Evolutionary conservation across 2,113 vertebrate genomes (phyloP).

Genomic region (Hucho hucho): DNA sequence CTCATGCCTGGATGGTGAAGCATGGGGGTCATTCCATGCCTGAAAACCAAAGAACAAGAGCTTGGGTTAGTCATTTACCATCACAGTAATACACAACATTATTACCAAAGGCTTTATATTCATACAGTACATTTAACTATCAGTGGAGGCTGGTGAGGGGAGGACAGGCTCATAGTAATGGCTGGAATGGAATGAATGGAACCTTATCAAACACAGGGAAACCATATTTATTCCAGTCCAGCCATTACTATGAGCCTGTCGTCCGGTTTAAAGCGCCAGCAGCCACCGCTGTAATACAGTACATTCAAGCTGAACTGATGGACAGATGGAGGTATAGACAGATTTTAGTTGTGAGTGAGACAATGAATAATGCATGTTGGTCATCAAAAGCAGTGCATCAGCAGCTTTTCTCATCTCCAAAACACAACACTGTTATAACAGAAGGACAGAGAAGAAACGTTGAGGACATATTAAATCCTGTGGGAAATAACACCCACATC

Average conservation of each 20-base stretch:
- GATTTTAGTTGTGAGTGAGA: not conserved
- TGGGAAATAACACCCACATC: not conserved
- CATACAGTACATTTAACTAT: not conserved
- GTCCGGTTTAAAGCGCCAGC: too few relatives aligned
- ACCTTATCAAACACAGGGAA: too few relatives aligned
- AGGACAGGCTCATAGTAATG: not conserved
- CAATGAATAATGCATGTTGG: not conserved
- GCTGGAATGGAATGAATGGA: not conserved
- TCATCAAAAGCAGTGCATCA: not conserved
- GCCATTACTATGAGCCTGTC: too few relatives aligned
- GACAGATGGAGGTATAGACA: not conserved
- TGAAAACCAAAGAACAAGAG: conserved; percentile 46
- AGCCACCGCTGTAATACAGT: too few relatives aligned
- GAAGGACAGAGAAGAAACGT: not conserved
- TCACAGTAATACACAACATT: not conserved
- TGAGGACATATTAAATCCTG: not conserved
- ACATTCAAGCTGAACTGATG: too few relatives aligned
- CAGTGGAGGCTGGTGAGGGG: too few relatives aligned
- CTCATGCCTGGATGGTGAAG: conserved; percentile 77
- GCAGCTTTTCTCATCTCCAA: not conserved
- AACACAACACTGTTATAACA: not conserved
- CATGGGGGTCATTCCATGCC: conserved; percentile 72
- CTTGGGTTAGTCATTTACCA: not conserved
- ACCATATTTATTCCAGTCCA: too few relatives aligned
- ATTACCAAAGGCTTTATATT: not conserved